Percentiles rank a stretch among this genome's conserved stretches.
phyloP scores from a whole-genome alignment of 2,797 vertebrate genomes.

The Argya squamiceps region DNA sequence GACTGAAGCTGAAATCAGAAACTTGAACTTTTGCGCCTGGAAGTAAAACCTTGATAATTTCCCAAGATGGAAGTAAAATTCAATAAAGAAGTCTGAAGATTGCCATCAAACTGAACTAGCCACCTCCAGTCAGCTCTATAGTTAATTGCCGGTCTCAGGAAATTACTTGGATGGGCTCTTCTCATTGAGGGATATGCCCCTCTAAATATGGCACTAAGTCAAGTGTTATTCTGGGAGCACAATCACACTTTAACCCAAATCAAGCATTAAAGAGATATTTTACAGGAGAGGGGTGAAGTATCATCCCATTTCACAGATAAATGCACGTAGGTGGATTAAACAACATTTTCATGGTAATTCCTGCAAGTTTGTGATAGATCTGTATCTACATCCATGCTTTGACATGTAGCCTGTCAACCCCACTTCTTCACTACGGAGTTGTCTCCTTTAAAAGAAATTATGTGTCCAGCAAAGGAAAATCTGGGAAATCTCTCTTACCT shows the following conservation, averaged over 20 bases:
- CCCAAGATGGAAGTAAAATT: not conserved
- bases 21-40: not conserved
- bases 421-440: not conserved
- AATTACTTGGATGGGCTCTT: not conserved
- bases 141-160: not conserved
- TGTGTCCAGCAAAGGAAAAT: not conserved
- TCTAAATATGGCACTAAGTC: not conserved
- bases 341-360: not conserved
- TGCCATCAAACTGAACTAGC: not conserved
- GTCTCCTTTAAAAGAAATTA: not conserved
- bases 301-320: not conserved
- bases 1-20: not conserved
- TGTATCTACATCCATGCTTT: not conserved
- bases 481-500: slow-evolving; percentile 79
- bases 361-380: not conserved
- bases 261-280: not conserved
- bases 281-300: not conserved
- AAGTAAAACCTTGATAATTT: not conserved
- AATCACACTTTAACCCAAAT: not conserved
- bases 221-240: not conserved
- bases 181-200: not conserved
- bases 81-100: not conserved
- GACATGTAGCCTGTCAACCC: not conserved
- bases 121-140: not conserved
- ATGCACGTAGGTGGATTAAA: not conserved